Conservation (phyloP, 2,888 invertebrate species). For the Digitonthophagus gazella region DNA sequence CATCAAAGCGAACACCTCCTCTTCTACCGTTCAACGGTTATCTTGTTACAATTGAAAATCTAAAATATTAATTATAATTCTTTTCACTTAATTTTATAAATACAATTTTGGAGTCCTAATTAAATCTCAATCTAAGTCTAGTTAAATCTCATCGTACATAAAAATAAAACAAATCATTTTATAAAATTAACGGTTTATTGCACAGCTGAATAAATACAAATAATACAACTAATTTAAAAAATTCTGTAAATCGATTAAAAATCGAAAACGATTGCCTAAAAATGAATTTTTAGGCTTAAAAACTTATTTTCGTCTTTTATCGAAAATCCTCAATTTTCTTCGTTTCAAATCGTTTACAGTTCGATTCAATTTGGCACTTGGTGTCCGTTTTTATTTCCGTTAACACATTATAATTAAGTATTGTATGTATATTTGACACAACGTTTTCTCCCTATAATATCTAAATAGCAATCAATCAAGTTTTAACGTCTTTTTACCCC, state of each 20-base stretch:
- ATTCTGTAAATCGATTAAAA: conserved; percentile 4
- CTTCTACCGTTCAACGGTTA: conserved; percentile 94
- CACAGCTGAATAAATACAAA: conserved; percentile 11
- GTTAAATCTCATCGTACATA: too few species aligned
- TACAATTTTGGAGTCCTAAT: too few species aligned
- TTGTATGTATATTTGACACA: conserved; percentile 10
- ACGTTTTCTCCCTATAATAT: conserved; percentile 7
- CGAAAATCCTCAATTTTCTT: too few species aligned
- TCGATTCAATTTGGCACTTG: neutral
- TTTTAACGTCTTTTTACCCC: neutral
- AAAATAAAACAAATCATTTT: neutral
- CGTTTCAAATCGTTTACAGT: neutral
- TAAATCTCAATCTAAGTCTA: too few species aligned
- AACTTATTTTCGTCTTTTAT: too few species aligned
- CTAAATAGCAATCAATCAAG: neutral
- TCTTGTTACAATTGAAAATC: conserved; percentile 82
- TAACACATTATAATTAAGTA: neutral
- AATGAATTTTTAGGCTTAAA: too few species aligned
- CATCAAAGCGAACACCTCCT: conserved; percentile 92
- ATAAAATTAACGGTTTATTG: conserved; percentile 13
- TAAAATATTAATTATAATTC: too few species aligned
- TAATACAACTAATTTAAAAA: neutral
- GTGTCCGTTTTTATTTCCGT: neutral
- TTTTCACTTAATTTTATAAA: too few species aligned
- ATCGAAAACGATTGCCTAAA: too few species aligned